phyloP scores from a whole-genome alignment of 2,113 vertebrate species.

The Cyphomyrus plagiostoma region DNA sequence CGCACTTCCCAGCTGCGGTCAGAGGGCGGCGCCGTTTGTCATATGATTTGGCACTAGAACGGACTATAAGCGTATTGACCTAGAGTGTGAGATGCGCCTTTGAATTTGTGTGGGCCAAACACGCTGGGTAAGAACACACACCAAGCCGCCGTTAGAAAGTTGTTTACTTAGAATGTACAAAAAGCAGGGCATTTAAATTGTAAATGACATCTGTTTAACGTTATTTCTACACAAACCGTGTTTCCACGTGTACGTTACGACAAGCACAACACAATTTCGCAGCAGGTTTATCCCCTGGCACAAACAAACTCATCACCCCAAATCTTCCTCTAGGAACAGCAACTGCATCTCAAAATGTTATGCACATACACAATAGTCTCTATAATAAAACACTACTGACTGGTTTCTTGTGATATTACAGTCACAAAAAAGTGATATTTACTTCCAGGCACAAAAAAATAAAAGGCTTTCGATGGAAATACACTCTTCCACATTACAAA shows the following conservation, averaged over 20 bases:
- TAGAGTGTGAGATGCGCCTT: not conserved
- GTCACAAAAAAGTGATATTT: slow-evolving; percentile 22
- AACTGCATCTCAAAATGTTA: slow-evolving; percentile 14
- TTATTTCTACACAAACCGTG: slow-evolving; percentile 23
- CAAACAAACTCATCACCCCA: not conserved
- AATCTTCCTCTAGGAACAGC: slow-evolving; percentile 1
- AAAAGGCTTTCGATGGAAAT: slow-evolving; percentile 18
- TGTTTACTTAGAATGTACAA: slow-evolving; percentile 33
- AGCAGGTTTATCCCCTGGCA: not conserved
- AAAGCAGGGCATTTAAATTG: slow-evolving; percentile 26
- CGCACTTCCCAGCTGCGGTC: not conserved
- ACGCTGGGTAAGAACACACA: not conserved
- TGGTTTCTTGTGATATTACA: slow-evolving; percentile 22
- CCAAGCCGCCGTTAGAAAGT: not conserved
- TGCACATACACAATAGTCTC: slow-evolving; percentile 14
- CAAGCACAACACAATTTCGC: slow-evolving; percentile 15
- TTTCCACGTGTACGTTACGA: slow-evolving; percentile 23
- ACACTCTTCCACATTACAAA: slow-evolving; percentile 25
- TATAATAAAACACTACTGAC: slow-evolving; percentile 21
- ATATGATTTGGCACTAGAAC: too few relatives aligned
- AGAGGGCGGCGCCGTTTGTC: not conserved
- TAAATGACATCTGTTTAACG: slow-evolving; percentile 27
- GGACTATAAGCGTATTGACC: not conserved
- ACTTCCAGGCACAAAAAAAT: slow-evolving; percentile 17
- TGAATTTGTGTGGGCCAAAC: not conserved